Percentiles rank a stretch among this genome's conserved stretches.
These are phyloP conservation scores for Acanthococcus lagerstroemiae DNA, from an alignment of 2,888 invertebrate genomes.

Conservation along the genomic window DNA sequence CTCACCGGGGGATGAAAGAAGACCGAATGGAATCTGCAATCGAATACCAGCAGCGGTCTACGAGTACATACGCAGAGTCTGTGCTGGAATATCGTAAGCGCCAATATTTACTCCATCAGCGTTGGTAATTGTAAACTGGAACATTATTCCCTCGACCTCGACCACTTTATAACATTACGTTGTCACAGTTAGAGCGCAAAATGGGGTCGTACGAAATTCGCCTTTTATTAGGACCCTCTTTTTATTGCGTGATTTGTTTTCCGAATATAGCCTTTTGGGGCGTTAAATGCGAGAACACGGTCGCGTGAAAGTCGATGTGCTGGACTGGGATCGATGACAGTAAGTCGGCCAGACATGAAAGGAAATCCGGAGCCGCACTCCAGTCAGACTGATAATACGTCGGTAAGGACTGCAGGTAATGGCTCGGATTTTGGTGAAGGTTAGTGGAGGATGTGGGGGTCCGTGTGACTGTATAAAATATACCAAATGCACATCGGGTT, in stretches of 20 bases:
- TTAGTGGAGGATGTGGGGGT: no score
- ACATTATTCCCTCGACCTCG: constrained; percentile 27
- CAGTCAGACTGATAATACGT: no score
- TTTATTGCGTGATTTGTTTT: constrained; percentile 11
- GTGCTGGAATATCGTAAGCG: constrained; percentile 13
- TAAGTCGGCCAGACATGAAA: no score
- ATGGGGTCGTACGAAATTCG: constrained; percentile 7
- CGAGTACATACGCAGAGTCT: neutral
- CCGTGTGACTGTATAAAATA: no score
- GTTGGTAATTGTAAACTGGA: constrained; percentile 27
- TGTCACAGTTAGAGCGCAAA: constrained; percentile 1
- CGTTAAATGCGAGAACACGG: neutral
- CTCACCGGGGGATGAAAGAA: neutral
- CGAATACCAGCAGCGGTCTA: constrained; percentile 3
- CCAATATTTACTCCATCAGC: constrained; percentile 31
- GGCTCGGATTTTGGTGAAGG: no score
- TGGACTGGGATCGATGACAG: no score
- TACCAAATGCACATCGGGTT: no score
- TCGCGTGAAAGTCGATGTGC: neutral
- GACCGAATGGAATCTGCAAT: constrained; percentile 7
- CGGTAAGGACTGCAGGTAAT: no score
- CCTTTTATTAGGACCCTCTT: constrained; percentile 2
- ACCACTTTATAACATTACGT: constrained; percentile 26
- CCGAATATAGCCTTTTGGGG: neutral
- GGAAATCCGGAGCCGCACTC: no score